Conservation (phyloP, 2,797 vertebrate species). For the Fistularia commersonii region DNA sequence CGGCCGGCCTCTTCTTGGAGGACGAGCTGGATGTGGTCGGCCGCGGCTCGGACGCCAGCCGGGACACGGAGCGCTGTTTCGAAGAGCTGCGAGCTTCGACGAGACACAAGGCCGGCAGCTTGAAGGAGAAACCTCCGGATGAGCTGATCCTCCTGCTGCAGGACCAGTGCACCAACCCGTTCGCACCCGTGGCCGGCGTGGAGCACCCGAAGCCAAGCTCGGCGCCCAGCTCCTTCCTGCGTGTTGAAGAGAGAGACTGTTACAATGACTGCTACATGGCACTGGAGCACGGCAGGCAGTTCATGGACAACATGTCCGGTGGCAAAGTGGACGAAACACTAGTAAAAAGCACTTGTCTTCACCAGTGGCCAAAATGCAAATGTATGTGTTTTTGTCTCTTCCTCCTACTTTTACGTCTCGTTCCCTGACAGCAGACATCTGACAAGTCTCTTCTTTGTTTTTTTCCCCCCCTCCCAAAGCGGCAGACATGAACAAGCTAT, state of each 20-base stretch:
- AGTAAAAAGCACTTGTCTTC: slow-evolving; percentile 95
- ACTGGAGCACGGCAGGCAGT: slow-evolving; percentile 95
- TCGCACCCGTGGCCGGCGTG: slow-evolving; percentile 87
- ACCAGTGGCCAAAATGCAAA: slow-evolving; percentile 95
- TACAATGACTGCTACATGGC: slow-evolving; percentile 97
- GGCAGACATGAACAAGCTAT: slow-evolving; percentile 91
- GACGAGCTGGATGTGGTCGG: slow-evolving; percentile 96
- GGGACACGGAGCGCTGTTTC: slow-evolving; percentile 91
- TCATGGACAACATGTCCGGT: slow-evolving; percentile 99
- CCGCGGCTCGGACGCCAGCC: slow-evolving; percentile 87
- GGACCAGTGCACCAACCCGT: slow-evolving; percentile 97
- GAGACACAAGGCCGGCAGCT: slow-evolving; percentile 73
- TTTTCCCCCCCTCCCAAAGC: slow-evolving; percentile 47
- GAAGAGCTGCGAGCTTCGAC: slow-evolving; percentile 84
- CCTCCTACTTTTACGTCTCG: background rate
- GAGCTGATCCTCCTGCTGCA: slow-evolving; percentile 92
- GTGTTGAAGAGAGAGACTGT: slow-evolving; percentile 93
- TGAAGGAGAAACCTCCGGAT: slow-evolving; percentile 89
- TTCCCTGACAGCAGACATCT: background rate
- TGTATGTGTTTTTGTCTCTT: slow-evolving; percentile 54
- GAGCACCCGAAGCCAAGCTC: slow-evolving; percentile 70
- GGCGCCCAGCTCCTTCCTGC: slow-evolving; percentile 62
- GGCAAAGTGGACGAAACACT: slow-evolving; percentile 97
- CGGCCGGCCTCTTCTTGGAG: slow-evolving; percentile 93
- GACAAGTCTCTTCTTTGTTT: background rate